Conservation (phyloP, 2,888 invertebrate species). For the Eupithecia subfuscata region DNA sequence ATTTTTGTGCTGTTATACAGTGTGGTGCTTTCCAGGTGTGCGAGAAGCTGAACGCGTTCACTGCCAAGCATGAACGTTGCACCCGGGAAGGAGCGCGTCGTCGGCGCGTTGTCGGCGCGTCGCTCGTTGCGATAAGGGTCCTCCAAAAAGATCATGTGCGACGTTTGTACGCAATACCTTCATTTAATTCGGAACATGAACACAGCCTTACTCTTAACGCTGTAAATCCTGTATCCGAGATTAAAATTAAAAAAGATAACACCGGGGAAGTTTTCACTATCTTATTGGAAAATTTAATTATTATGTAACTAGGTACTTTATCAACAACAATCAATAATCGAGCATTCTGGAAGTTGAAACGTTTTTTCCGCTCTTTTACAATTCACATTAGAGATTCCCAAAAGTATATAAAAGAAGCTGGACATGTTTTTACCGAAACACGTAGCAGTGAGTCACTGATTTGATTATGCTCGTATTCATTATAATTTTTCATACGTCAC, state of each 20-base stretch:
- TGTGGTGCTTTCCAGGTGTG: too few relatives aligned
- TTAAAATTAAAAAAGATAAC: background rate
- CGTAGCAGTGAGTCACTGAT: slow-evolving; percentile 8
- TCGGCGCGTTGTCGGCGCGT: too few relatives aligned
- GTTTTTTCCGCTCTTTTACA: background rate
- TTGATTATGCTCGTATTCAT: background rate
- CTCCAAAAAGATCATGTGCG: too few relatives aligned
- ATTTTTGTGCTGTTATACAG: too few relatives aligned
- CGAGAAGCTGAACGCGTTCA: too few relatives aligned
- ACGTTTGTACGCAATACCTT: too few relatives aligned
- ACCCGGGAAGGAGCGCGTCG: too few relatives aligned
- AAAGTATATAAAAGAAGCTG: background rate
- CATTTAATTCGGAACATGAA: too few relatives aligned
- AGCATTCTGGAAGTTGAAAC: background rate
- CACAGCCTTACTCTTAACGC: background rate
- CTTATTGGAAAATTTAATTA: background rate
- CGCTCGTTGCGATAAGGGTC: too few relatives aligned
- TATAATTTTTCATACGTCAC: slow-evolving; percentile 7
- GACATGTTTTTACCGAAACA: background rate
- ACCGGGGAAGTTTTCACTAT: background rate
- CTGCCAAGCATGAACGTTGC: too few relatives aligned
- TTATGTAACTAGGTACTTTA: background rate
- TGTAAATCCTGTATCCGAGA: background rate
- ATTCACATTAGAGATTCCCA: background rate
- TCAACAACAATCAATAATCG: background rate